These are phyloP conservation scores for Amblyopsis rosae DNA, from an alignment of 2,113 vertebrate species.

Conservation along the genomic window DNA sequence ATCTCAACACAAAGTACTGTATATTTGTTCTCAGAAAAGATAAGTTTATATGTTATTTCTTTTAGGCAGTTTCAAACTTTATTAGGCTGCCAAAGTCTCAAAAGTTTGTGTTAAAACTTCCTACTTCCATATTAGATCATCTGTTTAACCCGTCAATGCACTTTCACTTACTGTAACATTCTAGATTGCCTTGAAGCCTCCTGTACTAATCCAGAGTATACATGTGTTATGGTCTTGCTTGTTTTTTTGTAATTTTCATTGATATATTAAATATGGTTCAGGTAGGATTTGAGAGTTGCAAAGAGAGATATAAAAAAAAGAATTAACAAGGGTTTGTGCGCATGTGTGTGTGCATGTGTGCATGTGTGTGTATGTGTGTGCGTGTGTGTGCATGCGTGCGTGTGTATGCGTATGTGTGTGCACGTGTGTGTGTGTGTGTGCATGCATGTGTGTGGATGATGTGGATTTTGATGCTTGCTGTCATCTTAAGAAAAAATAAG, in stretches of 20 bases:
- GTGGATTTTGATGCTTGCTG: too few relatives aligned
- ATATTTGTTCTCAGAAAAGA: conserved; percentile 43
- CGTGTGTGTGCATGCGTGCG: background rate
- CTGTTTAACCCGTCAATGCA: background rate
- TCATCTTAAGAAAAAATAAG: too few relatives aligned
- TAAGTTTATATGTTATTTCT: conserved; percentile 29
- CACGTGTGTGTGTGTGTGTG: conserved; percentile 7
- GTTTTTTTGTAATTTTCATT: too few relatives aligned
- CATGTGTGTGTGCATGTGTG: conserved; percentile 7
- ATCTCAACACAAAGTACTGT: conserved; percentile 48
- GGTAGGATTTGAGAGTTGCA: too few relatives aligned
- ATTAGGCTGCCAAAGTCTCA: conserved; percentile 32
- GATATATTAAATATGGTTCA: too few relatives aligned
- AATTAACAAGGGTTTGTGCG: too few relatives aligned
- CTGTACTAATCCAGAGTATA: too few relatives aligned
- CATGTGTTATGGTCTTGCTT: too few relatives aligned
- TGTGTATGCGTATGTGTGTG: conserved; percentile 5
- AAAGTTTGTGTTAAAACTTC: background rate
- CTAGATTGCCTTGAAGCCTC: too few relatives aligned
- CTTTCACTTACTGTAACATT: conserved; percentile 1
- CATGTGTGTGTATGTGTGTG: conserved; percentile 5
- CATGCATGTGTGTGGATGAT: too few relatives aligned
- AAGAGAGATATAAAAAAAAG: too few relatives aligned
- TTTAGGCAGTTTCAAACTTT: conserved; percentile 42
- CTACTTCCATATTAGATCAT: background rate